Base-by-base conservation (phyloP, 2,888 invertebrate genomes). In the Epinotia ramella region DNA sequence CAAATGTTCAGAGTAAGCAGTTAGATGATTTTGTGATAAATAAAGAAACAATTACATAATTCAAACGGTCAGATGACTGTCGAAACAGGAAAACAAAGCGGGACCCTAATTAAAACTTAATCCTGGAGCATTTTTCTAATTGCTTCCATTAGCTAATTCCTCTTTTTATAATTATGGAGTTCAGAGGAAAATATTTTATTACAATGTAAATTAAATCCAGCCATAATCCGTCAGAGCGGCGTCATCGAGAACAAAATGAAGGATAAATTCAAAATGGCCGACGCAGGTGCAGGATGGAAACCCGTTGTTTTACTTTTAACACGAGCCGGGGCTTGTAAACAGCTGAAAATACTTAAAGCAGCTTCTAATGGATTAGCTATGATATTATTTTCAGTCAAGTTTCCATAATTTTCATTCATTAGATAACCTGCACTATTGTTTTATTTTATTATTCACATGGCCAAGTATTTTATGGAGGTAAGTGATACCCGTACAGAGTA, bases 101-200 rank as follows among this genome's bases (percentile, higher is more conserved):
- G 80, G 81, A 79, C 82, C 80, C 86, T 91, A 91, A 92, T 92
- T 91, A 91, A 87, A 87, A 79, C 86, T 84, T 91, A 92, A 93
- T 92, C 92, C 91, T 78, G 78, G 80, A 79, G 80, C 82, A 82
- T 87, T 88, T 87, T 87, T 83, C 85, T 91, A 92, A 92, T 92
- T 92, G 87, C 89, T 83, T 83, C 88, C 91, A 89, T 91, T 90
- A 88, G 86, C 81, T 90, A 89, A 91, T 90, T 89, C 88, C 87
- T 84, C 82, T 88, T 86, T 88, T 90, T 89, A 92, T 90, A 91
- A 89, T 89, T 89, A 87, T 85, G 79, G 81, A 84, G 85, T 87
- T 86, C 80, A 84, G 84, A 86, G 86, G 83, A 83, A 89, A 87
- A 91, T 92, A 88, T 88, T 92, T 92, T 90, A 92, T 91, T 91